Conservation (phyloP, 1,140 invertebrate species). For the Drosophila ambigua region DNA sequence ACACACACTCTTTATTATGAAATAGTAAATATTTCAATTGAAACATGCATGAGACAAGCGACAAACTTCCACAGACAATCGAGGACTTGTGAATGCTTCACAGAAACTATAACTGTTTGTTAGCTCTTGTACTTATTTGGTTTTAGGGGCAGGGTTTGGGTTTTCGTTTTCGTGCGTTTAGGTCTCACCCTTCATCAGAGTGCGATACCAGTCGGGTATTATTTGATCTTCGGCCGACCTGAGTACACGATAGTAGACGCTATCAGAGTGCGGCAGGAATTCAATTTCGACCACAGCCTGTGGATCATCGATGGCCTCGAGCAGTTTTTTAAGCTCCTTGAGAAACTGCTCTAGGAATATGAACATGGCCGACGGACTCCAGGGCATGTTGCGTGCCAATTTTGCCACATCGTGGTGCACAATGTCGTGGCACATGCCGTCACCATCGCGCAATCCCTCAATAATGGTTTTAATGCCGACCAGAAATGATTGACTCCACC, state of each 20-base stretch:
- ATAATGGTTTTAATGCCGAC: constrained; percentile 87
- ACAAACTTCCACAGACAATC: no score
- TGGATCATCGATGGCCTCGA: constrained; percentile 40
- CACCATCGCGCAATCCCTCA: constrained; percentile 87
- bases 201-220: constrained; percentile 53
- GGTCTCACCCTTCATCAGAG: neutral
- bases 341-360: constrained; percentile 47
- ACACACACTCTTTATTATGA: constrained; percentile 1
- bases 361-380: constrained; percentile 46
- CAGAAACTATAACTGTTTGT: no score
- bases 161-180: neutral
- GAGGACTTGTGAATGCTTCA: no score
- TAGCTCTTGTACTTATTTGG: no score
- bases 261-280: neutral
- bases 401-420: constrained; percentile 13
- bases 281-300: constrained; percentile 40
- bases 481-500: constrained; percentile 91
- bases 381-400: constrained; percentile 44
- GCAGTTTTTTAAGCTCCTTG: constrained; percentile 14
- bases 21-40: no score
- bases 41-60: no score
- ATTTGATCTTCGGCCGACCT: constrained; percentile 4
- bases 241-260: constrained; percentile 20
- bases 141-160: no score
- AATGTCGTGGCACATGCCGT: constrained; percentile 83